Evolutionary conservation across 2,888 invertebrate genomes (phyloP), one percentile per base, ranked within the genome.

Genomic region (Anticlea derivata): DNA sequence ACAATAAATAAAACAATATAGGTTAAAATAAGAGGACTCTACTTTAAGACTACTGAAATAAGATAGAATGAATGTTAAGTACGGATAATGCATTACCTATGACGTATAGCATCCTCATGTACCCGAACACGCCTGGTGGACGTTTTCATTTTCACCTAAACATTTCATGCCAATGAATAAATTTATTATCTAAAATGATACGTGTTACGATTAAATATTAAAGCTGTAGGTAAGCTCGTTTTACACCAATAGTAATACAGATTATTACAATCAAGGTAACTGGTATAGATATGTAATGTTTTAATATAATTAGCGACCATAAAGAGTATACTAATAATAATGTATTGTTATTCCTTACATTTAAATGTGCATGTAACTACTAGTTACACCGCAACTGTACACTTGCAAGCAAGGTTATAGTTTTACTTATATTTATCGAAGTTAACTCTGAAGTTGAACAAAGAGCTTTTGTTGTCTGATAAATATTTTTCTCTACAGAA

Each of bases 91-190:
- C 80, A 84, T 89, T 89, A 89, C 89, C 89, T 89, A 89, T 89
- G 88, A 75, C 86, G 88, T 75, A 89, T 88, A 79, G 88, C 89
- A 83, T 89, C 89, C 85, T 89, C 89, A 79, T 88, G 89, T 79
- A 89, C 89, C 75, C 89, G 89, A 77, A 89, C 89, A 75, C 89
- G 89, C 89, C 89, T 86, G 81, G 86, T 86, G 80, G 87, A 75
- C 73, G 89, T 80, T 88, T 89, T 88, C 89, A 89, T 89, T 88
- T 80, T 88, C 86, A 89, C 89, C 89, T 89, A 79, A 88, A 88
- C 86, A 89, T 89, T 81, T 81, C 78, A 86, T 84, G 85, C 83
- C 86, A 88, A 88, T 80, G 63, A 82, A 73, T 81, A 80, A 39
- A 39, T 30, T 34, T 23, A 41, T 41, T 31, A 22, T 24, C 23